Evolutionary conservation across 2,113 vertebrate species (phyloP).

Genomic region (Eleginops maclovinus): DNA sequence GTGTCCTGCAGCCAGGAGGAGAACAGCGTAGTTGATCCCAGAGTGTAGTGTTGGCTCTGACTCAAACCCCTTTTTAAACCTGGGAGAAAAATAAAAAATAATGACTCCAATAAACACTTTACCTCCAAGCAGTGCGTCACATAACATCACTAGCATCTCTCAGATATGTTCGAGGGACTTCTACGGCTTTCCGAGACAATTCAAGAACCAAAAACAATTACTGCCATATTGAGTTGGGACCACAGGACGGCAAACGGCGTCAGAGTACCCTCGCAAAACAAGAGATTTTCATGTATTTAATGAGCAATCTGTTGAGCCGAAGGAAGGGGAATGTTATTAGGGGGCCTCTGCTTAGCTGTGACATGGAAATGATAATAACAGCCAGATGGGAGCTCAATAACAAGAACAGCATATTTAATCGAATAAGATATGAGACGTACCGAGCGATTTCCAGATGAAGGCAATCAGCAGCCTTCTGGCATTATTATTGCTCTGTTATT

Average conservation of each 20-base stretch:
- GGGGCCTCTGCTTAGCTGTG: slow-evolving; percentile 38
- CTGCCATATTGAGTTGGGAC: slow-evolving; percentile 65
- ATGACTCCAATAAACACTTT: too few species aligned
- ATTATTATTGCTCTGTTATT: slow-evolving; percentile 10
- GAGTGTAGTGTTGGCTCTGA: slow-evolving; percentile 97
- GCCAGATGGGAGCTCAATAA: slow-evolving; percentile 64
- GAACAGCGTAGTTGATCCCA: slow-evolving; percentile 98
- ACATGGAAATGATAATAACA: slow-evolving; percentile 50
- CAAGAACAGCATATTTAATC: slow-evolving; percentile 38
- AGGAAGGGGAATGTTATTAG: slow-evolving; percentile 53
- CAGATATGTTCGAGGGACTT: slow-evolving; percentile 29
- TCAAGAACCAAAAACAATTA: slow-evolving; percentile 61
- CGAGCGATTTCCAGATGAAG: slow-evolving; percentile 49
- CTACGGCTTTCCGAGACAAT: slow-evolving; percentile 25
- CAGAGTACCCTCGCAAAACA: slow-evolving; percentile 41
- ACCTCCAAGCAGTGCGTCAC: too few species aligned
- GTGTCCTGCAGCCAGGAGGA: slow-evolving; percentile 95
- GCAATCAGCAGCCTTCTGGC: slow-evolving; percentile 35
- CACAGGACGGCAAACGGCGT: slow-evolving; percentile 48
- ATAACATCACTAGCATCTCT: slow-evolving; percentile 22
- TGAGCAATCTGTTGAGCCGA: slow-evolving; percentile 68
- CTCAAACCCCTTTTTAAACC: slow-evolving; percentile 97
- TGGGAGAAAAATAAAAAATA: slow-evolving; percentile 70
- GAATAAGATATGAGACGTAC: slow-evolving; percentile 46
- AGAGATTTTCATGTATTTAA: slow-evolving; percentile 72